Evolutionary conservation across 2,113 vertebrate genomes (phyloP), one percentile per base, ranked within the genome.

Genomic region (Oenanthe oenanthe): DNA sequence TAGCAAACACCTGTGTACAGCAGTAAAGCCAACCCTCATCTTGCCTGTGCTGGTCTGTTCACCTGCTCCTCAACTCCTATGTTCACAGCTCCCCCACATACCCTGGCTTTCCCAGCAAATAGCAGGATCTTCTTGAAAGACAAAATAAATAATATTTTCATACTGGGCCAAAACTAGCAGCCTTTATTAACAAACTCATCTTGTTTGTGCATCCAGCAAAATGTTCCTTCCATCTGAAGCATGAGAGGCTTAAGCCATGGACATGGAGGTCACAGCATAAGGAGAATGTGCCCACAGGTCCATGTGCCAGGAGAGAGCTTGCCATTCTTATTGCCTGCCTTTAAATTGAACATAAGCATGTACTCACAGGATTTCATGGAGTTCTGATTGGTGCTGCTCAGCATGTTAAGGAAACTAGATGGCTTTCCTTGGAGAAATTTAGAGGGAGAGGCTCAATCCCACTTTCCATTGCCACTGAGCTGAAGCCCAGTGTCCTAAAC

Each of bases 381-480:
- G 36, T 38, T 85, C 74, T 89, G 54, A 11, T 1, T 50, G 31
- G 26, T 54, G 47, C 51, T 83, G n/a, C 58, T 83, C 42, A 70
- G 50, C 0, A 0, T 28, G 13, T 4, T 63, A 32, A 56, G 40
- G 61, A 85, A 88, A 45, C 17, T 5, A 47, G 48, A 12, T 47
- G 19, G 17, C n/a, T 78, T 79, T 84, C 34, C 43, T 70, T 66
- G 36, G 72, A 77, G 68, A 58, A 19, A 25, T 72, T 74, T 67
- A n/a, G 29, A 86, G 53, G n/a, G 68, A 79, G 29, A 14, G 12
- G 18, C 66, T 93, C 9, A 38, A 67, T 47, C 40, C 34, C 60
- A 43, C 63, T 58, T 56, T 74, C 38, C 22, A 14, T 5, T 28
- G 61, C 65, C 36, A n/a, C 22, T 42, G 53, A 82, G 43, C 15